Evolutionary conservation across 2,797 vertebrate genomes (phyloP).

Genomic region (Hippopotamyrus pictus): DNA sequence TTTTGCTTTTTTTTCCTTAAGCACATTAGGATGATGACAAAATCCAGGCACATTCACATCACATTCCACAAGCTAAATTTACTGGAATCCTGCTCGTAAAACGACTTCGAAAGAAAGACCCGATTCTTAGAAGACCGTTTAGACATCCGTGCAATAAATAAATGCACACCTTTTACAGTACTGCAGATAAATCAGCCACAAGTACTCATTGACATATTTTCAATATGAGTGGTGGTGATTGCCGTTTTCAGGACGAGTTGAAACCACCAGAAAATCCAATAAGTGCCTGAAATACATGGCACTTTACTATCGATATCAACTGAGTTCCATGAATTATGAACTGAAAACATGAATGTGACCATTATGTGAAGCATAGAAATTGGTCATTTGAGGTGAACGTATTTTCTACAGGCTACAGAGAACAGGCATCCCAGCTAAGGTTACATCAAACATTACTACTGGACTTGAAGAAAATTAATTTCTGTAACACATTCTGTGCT

Average conservation of each 20-base stretch:
- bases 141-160: neutral
- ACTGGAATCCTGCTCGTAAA: neutral
- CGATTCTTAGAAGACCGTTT: neutral
- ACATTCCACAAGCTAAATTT: neutral
- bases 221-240: neutral
- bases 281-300: neutral
- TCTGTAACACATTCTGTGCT: neutral
- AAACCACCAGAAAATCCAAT: neutral
- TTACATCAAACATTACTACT: neutral
- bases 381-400: neutral
- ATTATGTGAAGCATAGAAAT: neutral
- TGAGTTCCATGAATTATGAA: neutral
- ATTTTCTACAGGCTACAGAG: neutral
- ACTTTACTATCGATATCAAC: neutral
- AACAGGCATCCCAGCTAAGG: neutral
- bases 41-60: neutral
- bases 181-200: neutral
- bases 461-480: neutral
- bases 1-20: neutral
- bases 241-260: neutral
- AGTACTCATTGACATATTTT: neutral
- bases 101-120: slow-evolving; percentile 27
- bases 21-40: neutral
- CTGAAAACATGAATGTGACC: neutral
- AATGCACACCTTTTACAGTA: neutral